Evolutionary conservation across 2,113 vertebrate species (phyloP).

Genomic region (Kryptolebias marmoratus): DNA sequence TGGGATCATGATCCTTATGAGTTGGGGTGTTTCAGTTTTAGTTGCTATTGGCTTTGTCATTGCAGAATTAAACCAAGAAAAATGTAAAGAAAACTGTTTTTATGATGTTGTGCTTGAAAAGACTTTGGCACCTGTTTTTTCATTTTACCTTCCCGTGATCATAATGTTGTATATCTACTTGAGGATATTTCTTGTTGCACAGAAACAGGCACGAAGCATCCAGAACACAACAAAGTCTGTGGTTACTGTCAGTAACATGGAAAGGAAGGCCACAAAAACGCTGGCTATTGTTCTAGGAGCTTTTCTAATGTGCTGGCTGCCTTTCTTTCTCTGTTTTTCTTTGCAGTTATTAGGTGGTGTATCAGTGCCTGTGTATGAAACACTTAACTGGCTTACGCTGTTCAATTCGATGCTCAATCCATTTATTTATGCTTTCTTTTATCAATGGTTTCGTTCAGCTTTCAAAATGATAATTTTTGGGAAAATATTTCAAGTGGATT

Average conservation of each 20-base stretch:
- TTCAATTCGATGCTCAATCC: slow-evolving; percentile 32
- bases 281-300: slow-evolving; percentile 46
- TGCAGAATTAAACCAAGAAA: slow-evolving; percentile 27
- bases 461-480: slow-evolving; percentile 18
- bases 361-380: slow-evolving; percentile 4
- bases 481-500: slow-evolving; percentile 12
- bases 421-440: slow-evolving; percentile 36
- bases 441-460: slow-evolving; percentile 24
- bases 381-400: slow-evolving; percentile 23
- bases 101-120: slow-evolving; percentile 28
- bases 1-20: slow-evolving; percentile 78
- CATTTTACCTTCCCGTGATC: slow-evolving; percentile 46
- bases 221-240: slow-evolving; percentile 13
- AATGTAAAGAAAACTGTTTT: slow-evolving; percentile 15
- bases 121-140: slow-evolving; percentile 27
- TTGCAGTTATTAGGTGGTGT: slow-evolving; percentile 12
- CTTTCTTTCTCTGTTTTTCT: slow-evolving; percentile 32
- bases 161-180: slow-evolving; percentile 48
- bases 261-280: slow-evolving; percentile 30
- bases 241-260: slow-evolving; percentile 13
- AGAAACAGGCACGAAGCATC: slow-evolving; percentile 36
- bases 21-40: slow-evolving; percentile 81
- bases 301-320: slow-evolving; percentile 35
- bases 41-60: slow-evolving; percentile 76
- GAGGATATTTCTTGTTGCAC: slow-evolving; percentile 46